Percentiles rank a stretch among this genome's conserved stretches.
Conservation (phyloP, 2,888 invertebrate species). For the Drosophila melanosoma region DNA sequence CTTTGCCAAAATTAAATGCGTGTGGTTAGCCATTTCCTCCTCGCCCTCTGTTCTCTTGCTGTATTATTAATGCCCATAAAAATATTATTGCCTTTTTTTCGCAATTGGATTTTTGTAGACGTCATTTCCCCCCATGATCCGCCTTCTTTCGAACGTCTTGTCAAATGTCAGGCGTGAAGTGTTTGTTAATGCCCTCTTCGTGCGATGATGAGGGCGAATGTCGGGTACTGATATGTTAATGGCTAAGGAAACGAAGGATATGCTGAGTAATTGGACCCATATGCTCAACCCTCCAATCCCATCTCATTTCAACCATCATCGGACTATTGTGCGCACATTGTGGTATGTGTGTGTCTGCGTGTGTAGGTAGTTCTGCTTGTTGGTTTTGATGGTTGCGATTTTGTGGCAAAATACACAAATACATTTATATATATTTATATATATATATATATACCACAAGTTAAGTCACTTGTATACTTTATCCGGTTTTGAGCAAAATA, state of each 20-base stretch:
- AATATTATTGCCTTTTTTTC: constrained; percentile 80
- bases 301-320: not conserved
- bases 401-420: constrained; percentile 23
- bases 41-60: constrained; percentile 19
- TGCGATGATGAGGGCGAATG: constrained; percentile 25
- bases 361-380: constrained; percentile 28
- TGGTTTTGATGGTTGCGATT: constrained; percentile 32
- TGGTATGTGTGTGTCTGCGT: constrained; percentile 13
- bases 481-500: not conserved
- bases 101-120: constrained; percentile 71
- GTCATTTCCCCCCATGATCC: constrained; percentile 30
- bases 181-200: constrained; percentile 74
- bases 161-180: constrained; percentile 80
- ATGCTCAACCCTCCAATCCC: constrained; percentile 51
- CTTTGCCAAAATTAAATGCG: constrained; percentile 77
- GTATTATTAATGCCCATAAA: constrained; percentile 78
- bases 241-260: constrained; percentile 62
- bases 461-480: not conserved
- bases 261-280: constrained; percentile 79
- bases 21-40: constrained; percentile 61
- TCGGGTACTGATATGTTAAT: constrained; percentile 2
- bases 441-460: too few relatives aligned
- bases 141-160: constrained; percentile 50
- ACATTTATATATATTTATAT: not conserved
- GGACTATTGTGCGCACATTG: constrained; percentile 6